These are phyloP conservation scores for Falco biarmicus DNA, from an alignment of 2,797 vertebrate genomes.

Conservation along the genomic window DNA sequence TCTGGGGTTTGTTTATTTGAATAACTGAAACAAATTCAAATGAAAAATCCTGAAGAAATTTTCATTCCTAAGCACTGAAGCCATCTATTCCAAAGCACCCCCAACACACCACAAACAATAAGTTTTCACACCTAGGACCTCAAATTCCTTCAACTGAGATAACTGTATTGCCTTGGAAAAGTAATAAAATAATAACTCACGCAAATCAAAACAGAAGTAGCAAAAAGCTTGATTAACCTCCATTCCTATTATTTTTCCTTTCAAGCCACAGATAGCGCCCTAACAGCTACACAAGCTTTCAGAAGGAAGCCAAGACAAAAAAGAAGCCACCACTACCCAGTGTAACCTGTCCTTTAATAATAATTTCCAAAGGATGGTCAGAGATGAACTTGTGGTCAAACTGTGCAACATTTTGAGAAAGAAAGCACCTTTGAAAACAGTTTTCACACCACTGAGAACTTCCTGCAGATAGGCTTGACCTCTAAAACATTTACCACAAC, in stretches of 20 bases:
- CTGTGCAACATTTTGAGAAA: background rate
- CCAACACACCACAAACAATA: background rate
- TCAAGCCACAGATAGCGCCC: background rate
- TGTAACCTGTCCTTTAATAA: background rate
- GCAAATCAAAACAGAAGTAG: background rate
- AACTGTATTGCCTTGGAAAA: background rate
- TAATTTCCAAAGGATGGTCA: background rate
- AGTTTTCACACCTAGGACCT: background rate
- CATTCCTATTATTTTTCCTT: background rate
- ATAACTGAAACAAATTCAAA: rapidly evolving
- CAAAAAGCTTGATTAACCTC: background rate
- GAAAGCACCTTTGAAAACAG: background rate
- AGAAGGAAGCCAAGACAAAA: background rate
- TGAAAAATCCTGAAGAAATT: background rate
- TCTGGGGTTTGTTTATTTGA: background rate
- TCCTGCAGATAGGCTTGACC: background rate
- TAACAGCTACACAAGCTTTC: background rate
- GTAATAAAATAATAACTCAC: background rate
- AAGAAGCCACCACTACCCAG: background rate
- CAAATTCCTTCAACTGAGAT: background rate
- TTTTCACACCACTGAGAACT: background rate
- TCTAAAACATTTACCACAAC: background rate
- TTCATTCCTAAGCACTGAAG: background rate
- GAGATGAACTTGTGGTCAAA: background rate
- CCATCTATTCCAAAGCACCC: background rate